Conservation (phyloP, 2,113 vertebrate species). For the Amblyornis subalaris region DNA sequence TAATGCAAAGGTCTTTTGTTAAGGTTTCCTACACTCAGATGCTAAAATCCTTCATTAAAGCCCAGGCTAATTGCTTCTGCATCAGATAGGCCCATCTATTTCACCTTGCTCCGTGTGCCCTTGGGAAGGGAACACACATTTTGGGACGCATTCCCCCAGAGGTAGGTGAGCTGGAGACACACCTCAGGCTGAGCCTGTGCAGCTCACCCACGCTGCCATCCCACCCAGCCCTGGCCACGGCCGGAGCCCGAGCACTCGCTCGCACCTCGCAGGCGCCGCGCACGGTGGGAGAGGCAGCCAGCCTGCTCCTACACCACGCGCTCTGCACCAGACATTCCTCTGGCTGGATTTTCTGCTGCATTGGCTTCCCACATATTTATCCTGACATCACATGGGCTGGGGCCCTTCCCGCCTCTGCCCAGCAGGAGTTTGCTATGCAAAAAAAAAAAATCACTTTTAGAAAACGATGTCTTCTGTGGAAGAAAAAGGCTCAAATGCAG, state of each 20-base stretch:
- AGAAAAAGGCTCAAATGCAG: slow-evolving; percentile 11
- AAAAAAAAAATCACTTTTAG: background rate
- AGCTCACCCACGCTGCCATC: accelerated
- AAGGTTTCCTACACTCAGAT: background rate
- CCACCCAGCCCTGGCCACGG: background rate
- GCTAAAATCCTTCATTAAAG: slow-evolving; percentile 5
- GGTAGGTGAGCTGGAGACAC: background rate
- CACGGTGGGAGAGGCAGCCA: background rate
- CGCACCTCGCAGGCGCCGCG: accelerated
- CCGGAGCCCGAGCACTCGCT: background rate
- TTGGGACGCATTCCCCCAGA: background rate
- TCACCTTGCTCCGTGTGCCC: accelerated
- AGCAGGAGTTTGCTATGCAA: slow-evolving; percentile 4
- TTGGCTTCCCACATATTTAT: slow-evolving; percentile 58
- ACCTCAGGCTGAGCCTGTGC: background rate
- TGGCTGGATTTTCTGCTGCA: slow-evolving; percentile 51
- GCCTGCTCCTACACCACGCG: background rate
- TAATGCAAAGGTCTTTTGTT: slow-evolving; percentile 27
- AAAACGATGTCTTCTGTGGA: background rate
- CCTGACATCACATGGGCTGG: slow-evolving; percentile 58
- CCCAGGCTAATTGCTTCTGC: background rate
- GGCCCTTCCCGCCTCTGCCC: slow-evolving; percentile 55
- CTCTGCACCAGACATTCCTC: slow-evolving; percentile 46
- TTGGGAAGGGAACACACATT: accelerated
- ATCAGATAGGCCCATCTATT: background rate